phyloP scores from a whole-genome alignment of 92 coral and sea anemone genomes.

The Virgularia gustaviana region DNA sequence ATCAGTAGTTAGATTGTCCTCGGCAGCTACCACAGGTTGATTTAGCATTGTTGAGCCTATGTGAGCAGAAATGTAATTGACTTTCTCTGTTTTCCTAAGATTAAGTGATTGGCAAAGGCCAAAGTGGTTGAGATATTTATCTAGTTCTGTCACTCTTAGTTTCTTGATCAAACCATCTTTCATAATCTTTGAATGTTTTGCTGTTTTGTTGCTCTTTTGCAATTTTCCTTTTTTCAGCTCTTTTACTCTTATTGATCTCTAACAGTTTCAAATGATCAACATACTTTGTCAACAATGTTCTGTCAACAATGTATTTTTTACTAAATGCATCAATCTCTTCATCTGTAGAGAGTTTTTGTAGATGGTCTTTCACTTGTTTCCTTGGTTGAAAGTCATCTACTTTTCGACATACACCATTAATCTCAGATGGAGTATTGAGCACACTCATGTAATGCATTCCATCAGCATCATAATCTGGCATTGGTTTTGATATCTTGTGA shows the following conservation, averaged over 20 bases:
- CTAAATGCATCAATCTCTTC: neutral
- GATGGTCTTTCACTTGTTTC: neutral
- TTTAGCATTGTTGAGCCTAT: slow-evolving; percentile 9
- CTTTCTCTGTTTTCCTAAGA: slow-evolving; percentile 23
- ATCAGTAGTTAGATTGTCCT: neutral
- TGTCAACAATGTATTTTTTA: neutral
- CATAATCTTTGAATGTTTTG: slow-evolving; percentile 28
- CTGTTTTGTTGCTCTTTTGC: slow-evolving; percentile 9
- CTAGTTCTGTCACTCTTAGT: slow-evolving; percentile 28
- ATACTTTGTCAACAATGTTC: neutral
- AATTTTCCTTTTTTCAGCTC: slow-evolving; percentile 35
- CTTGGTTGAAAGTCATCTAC: neutral
- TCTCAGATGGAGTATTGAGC: neutral
- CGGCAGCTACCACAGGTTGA: neutral
- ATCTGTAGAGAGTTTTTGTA: neutral
- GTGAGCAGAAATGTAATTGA: slow-evolving; percentile 6
- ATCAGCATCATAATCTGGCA: neutral
- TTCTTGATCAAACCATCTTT: slow-evolving; percentile 34
- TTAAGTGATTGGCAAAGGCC: slow-evolving; percentile 19
- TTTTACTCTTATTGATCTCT: slow-evolving; percentile 43
- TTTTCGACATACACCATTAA: neutral
- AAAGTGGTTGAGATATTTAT: slow-evolving; percentile 34
- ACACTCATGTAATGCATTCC: neutral
- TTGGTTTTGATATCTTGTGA: neutral
- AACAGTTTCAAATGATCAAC: slow-evolving; percentile 1